Conservation (phyloP, 2,888 invertebrate species). For the Argyresthia goedartella region DNA sequence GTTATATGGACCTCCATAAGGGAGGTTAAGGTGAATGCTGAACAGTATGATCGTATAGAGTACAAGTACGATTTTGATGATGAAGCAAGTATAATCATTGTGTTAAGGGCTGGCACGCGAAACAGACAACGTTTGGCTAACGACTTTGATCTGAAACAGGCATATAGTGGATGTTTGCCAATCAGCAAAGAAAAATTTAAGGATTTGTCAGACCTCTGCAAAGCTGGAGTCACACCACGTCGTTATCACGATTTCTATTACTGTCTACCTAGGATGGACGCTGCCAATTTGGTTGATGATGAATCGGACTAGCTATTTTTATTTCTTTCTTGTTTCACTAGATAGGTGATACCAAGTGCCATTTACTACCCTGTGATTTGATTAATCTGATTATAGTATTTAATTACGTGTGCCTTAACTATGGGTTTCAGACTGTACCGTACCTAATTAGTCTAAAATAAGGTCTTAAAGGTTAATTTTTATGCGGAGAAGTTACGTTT, state of each 20-base stretch:
- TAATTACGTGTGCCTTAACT: neutral
- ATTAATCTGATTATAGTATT: neutral
- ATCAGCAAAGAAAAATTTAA: constrained; percentile 10
- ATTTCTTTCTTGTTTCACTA: neutral
- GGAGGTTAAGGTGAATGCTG: constrained; percentile 9
- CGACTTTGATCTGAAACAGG: constrained; percentile 2
- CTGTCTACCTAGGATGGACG: constrained; percentile 4
- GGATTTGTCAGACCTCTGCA: constrained; percentile 7
- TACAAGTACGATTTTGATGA: constrained; percentile 11
- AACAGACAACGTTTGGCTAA: neutral
- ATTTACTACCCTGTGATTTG: neutral
- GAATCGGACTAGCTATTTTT: neutral
- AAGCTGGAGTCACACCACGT: neutral
- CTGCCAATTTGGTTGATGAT: neutral
- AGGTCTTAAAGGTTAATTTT: no score
- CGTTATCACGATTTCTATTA: constrained; percentile 6
- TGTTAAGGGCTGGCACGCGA: constrained; percentile 2
- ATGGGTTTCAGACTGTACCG: no score
- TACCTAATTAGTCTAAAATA: no score
- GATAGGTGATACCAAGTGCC: neutral
- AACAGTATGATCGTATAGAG: constrained; percentile 9
- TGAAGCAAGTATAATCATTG: neutral
- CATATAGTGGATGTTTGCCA: constrained; percentile 6
- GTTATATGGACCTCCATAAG: constrained; percentile 8
- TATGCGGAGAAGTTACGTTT: no score